Evolutionary conservation across 2,888 invertebrate species (phyloP).

Genomic region (Actias luna): DNA sequence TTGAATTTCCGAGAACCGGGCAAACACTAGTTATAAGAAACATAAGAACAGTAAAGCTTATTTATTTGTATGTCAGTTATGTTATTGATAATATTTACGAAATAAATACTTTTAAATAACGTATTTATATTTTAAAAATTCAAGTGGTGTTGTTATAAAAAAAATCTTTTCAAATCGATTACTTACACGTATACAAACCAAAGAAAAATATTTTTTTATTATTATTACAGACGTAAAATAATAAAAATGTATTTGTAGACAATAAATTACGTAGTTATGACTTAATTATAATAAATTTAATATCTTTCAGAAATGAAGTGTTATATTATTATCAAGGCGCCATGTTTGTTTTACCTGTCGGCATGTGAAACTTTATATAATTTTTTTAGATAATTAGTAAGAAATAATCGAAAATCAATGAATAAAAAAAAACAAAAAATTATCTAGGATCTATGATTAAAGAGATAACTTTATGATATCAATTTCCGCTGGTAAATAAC

Average conservation of each 20-base stretch:
- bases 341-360: slow-evolving; percentile 19
- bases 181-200: not conserved
- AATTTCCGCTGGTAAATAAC: slow-evolving; percentile 13
- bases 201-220: not conserved
- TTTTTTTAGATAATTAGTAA: not conserved
- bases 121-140: too few relatives aligned
- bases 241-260: not conserved
- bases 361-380: slow-evolving; percentile 15
- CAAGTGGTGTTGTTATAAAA: too few relatives aligned
- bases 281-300: not conserved
- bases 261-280: not conserved
- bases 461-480: slow-evolving; percentile 17
- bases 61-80: too few relatives aligned
- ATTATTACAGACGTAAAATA: not conserved
- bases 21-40: too few relatives aligned
- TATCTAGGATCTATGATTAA: slow-evolving; percentile 16
- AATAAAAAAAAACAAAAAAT: slow-evolving; percentile 11
- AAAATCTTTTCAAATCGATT: too few relatives aligned
- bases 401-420: slow-evolving; percentile 5
- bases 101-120: too few relatives aligned
- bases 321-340: slow-evolving; percentile 6
- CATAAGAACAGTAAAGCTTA: too few relatives aligned
- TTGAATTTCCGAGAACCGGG: too few relatives aligned
- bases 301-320: not conserved
- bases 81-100: too few relatives aligned